Percentiles rank a stretch among this genome's conserved stretches.
Conservation (phyloP, 2,888 invertebrate genomes). For the Ecliptopera silaceata region DNA sequence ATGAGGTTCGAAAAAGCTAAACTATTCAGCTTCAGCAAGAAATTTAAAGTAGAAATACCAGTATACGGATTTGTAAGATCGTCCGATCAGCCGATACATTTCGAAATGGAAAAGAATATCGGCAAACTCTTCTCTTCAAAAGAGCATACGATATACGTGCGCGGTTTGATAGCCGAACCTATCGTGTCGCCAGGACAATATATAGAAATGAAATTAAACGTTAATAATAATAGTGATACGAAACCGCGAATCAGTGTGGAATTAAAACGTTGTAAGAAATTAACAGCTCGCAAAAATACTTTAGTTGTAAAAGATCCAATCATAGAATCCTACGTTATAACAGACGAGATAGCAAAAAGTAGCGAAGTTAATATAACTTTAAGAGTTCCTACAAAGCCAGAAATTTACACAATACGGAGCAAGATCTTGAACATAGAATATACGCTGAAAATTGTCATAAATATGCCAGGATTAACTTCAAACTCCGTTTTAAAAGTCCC, state of each 20-base stretch:
- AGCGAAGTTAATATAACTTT: not conserved
- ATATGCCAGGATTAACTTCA: constrained; percentile 21
- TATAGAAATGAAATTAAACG: constrained; percentile 6
- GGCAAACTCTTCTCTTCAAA: constrained; percentile 19
- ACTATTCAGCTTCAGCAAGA: constrained; percentile 25
- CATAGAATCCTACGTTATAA: not conserved
- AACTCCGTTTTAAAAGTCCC: constrained; percentile 23
- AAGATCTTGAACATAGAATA: constrained; percentile 25
- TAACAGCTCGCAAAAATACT: constrained; percentile 5
- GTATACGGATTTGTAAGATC: constrained; percentile 25
- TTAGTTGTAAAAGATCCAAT: constrained; percentile 7
- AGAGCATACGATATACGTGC: constrained; percentile 16
- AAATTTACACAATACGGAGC: constrained; percentile 27
- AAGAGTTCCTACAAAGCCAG: not conserved
- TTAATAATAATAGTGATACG: constrained; percentile 25
- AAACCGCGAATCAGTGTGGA: constrained; percentile 15
- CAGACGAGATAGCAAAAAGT: not conserved
- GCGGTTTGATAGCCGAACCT: constrained; percentile 18
- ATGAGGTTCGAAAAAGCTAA: constrained; percentile 27
- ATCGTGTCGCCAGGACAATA: constrained; percentile 28
- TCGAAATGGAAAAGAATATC: constrained; percentile 27
- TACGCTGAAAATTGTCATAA: constrained; percentile 14
- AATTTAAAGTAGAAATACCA: constrained; percentile 26
- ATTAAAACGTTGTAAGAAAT: constrained; percentile 19
- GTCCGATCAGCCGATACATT: constrained; percentile 21